Base-by-base conservation (phyloP, 2,113 vertebrate species). In the Rhinichthys klamathensis region DNA sequence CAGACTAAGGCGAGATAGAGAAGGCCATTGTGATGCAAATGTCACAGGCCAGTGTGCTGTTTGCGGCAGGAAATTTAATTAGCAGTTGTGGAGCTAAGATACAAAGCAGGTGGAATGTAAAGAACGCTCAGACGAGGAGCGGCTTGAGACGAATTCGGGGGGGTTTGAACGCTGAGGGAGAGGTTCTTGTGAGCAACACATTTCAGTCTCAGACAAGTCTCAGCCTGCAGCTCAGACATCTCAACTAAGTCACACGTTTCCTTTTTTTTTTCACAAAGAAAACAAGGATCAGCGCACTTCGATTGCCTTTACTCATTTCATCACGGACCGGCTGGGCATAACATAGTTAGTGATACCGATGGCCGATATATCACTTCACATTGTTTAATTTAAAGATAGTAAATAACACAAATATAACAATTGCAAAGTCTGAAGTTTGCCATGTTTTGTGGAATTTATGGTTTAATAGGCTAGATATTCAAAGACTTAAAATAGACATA, bases 61-160 rank as follows among this genome's bases (percentile, higher is more conserved):
- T 94, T 95, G 95, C 92, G 92, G 93, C 93, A 92, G 94, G 94
- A 94, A 95, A 94, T 92, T 93, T 95, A 96, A 97, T 95, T 94
- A 96, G 94, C 92, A 91, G 91, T 93, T 91, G 91, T 94, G 95
- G 90, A 94, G 95, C 95, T 91, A 91, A 74, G 91, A 95, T 94
- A 95, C 93, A 94, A 93, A 94, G 88, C 92, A 94, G 94, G 92
- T 97, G 95, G 96, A 96, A 97, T 96, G 94, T 89, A 81, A 94
- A 92, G 95, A 96, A 96, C 96, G 95, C 90, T 21, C 83, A 70
- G 87, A 92, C 91, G 89, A 94, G 67, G 79, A 83, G 76, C 21
- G 78, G 44, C 30, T 70, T 78, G 44, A 69, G 79, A 76, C 27
- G 80, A 76, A 54, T 56, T 56, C 27, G 23, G 69, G 32, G 67